Conservation (phyloP, 2,797 vertebrate genomes). For the Rhincodon typus region DNA sequence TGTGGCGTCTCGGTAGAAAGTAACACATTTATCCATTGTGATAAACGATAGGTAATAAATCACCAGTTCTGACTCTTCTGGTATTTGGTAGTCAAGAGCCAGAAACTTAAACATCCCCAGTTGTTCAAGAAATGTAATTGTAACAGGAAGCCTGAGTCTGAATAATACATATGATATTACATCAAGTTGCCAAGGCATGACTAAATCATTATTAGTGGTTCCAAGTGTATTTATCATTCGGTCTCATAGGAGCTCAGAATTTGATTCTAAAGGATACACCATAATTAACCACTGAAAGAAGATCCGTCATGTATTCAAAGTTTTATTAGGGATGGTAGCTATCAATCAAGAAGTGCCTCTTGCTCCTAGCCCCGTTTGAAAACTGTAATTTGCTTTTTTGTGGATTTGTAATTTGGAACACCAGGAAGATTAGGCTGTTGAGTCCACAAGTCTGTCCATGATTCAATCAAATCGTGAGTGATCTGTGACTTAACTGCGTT, state of each 20-base stretch:
- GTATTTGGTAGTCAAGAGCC: not conserved
- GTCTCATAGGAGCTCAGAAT: not conserved
- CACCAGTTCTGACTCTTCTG: not conserved
- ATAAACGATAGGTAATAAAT: not conserved
- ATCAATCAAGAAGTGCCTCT: not conserved
- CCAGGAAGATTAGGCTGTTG: no score
- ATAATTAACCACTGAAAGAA: not conserved
- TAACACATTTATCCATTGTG: not conserved
- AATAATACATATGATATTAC: not conserved
- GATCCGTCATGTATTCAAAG: not conserved
- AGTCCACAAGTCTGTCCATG: no score
- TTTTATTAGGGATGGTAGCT: not conserved
- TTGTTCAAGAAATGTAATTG: not conserved
- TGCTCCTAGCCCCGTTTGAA: no score
- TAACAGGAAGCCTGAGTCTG: not conserved
- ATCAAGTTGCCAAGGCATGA: not conserved
- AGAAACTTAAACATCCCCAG: not conserved
- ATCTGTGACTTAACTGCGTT: not conserved
- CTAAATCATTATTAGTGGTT: slow-evolving; percentile 6
- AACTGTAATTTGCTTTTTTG: no score
- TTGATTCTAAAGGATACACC: not conserved
- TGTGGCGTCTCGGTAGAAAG: not conserved
- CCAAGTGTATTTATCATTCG: not conserved
- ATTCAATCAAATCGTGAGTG: not conserved
- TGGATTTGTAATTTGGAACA: no score